phyloP scores from a whole-genome alignment of 1,140 invertebrate genomes.

The Apolygus lucorum region DNA sequence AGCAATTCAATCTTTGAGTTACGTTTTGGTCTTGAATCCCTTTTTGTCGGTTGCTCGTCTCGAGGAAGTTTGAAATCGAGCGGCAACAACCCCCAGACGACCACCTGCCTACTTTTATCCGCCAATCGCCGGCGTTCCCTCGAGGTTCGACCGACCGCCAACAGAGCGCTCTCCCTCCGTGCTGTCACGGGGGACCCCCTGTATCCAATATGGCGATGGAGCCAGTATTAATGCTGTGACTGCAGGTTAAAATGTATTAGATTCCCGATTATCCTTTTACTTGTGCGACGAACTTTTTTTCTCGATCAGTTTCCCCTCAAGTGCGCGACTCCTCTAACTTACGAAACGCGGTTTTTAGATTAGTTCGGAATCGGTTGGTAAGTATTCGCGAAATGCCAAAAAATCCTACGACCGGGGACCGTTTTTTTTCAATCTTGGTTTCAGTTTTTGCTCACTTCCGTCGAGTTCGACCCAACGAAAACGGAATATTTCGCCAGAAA shows the following conservation, averaged over 20 bases:
- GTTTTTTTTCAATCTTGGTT: not conserved
- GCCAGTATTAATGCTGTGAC: slow-evolving; percentile 32
- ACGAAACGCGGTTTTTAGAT: not conserved
- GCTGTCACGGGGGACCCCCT: slow-evolving; percentile 37
- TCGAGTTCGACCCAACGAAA: not conserved
- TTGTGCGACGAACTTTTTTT: not conserved
- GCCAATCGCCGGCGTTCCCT: too few species aligned
- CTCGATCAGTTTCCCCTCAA: too few species aligned
- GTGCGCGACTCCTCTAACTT: not conserved
- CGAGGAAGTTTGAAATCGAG: too few species aligned
- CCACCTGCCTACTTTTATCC: too few species aligned
- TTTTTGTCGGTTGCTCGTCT: too few species aligned
- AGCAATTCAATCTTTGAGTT: too few species aligned
- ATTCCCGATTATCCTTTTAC: slow-evolving; percentile 19
- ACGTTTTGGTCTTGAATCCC: too few species aligned
- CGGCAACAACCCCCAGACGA: too few species aligned
- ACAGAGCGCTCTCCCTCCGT: slow-evolving; percentile 28
- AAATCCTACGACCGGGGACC: not conserved
- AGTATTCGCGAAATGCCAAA: not conserved
- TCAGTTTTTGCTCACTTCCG: not conserved
- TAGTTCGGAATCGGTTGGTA: slow-evolving; percentile 3
- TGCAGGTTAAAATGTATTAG: slow-evolving; percentile 31
- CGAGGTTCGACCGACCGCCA: not conserved
- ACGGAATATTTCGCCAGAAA: too few species aligned
- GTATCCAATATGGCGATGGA: slow-evolving; percentile 36